These are phyloP conservation scores for Hylaeus anthracinus DNA, from an alignment of 1,140 invertebrate species.

Conservation along the genomic window DNA sequence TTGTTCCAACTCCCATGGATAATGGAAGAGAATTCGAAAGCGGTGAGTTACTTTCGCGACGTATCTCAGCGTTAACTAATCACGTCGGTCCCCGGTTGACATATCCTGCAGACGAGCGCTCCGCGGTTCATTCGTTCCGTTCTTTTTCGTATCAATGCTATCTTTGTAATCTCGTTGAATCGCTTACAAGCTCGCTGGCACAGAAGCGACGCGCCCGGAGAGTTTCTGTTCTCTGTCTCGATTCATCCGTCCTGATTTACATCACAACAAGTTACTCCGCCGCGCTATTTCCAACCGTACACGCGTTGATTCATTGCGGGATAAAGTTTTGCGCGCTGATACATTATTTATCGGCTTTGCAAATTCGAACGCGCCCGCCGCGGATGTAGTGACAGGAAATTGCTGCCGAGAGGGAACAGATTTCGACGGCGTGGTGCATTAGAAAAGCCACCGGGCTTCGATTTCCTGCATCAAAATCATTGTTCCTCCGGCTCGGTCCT, in stretches of 20 bases:
- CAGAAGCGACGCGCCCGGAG: conserved; percentile 12
- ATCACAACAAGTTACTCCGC: conserved; percentile 57
- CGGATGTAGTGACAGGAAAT: conserved; percentile 32
- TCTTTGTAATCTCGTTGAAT: conserved; percentile 20
- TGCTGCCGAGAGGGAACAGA: conserved; percentile 17
- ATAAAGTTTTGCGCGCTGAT: conserved; percentile 55
- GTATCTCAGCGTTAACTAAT: background rate
- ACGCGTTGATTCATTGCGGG: conserved; percentile 50
- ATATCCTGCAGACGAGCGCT: background rate
- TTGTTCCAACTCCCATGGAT: background rate
- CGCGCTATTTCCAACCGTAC: conserved; percentile 41
- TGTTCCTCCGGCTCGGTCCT: no score
- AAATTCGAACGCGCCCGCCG: conserved; percentile 20
- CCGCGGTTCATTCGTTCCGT: background rate
- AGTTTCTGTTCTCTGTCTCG: conserved; percentile 55
- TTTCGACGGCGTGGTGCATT: conserved; percentile 19
- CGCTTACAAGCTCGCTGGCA: conserved; percentile 18
- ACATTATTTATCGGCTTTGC: conserved; percentile 60
- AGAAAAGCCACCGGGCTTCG: background rate
- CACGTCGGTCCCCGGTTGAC: background rate
- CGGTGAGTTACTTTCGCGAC: background rate
- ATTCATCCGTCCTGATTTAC: conserved; percentile 57
- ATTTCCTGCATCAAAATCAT: background rate
- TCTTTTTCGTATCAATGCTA: background rate
- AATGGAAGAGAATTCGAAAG: conserved; percentile 6